phyloP scores from a whole-genome alignment of 1,140 invertebrate species.

The Drosophila kohkoa region DNA sequence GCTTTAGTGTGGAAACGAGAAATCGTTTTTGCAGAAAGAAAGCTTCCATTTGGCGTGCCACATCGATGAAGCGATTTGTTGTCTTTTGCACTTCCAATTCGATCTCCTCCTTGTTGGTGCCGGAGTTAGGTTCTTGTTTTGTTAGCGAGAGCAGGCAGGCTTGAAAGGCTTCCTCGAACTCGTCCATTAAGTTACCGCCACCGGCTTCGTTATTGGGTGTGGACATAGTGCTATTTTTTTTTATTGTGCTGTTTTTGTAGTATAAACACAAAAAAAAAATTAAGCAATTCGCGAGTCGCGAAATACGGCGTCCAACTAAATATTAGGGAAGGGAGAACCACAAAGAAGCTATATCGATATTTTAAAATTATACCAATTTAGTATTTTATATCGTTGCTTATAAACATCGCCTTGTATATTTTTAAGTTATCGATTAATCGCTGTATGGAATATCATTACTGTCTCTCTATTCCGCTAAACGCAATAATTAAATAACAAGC shows the following conservation, averaged over 20 bases:
- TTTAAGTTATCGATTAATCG: no score
- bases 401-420: not conserved
- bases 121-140: constrained; percentile 90
- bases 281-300: constrained; percentile 7
- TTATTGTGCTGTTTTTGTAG: not conserved
- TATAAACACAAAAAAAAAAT: constrained; percentile 16
- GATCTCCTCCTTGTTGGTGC: constrained; percentile 93
- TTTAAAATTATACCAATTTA: no score
- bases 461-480: not conserved
- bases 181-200: constrained; percentile 92
- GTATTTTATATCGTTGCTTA: no score
- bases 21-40: constrained; percentile 97
- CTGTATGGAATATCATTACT: no score
- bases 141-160: constrained; percentile 93
- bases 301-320: not conserved
- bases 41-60: constrained; percentile 96
- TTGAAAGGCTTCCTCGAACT: constrained; percentile 95
- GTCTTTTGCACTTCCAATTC: constrained; percentile 94
- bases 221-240: constrained; percentile 86
- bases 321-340: no score
- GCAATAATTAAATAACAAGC: constrained; percentile 1
- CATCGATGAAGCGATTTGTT: constrained; percentile 93
- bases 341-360: no score
- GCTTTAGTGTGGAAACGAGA: constrained; percentile 94
- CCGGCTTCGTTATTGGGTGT: constrained; percentile 92